These are phyloP conservation scores for Littorina saxatilis DNA, from an alignment of 1,140 invertebrate genomes.

Conservation along the genomic window DNA sequence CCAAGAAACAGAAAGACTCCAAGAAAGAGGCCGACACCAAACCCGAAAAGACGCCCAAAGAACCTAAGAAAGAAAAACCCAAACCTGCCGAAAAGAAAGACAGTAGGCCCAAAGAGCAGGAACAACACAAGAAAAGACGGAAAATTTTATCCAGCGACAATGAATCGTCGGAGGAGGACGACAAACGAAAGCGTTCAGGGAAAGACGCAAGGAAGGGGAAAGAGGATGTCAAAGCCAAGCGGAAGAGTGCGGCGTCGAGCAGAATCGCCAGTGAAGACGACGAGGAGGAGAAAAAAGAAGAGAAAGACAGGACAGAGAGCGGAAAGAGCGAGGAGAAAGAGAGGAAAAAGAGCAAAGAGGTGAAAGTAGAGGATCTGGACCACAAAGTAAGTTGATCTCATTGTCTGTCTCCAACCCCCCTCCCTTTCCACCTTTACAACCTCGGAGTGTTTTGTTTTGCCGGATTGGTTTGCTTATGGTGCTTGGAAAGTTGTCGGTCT, in stretches of 20 bases:
- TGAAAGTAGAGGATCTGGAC: background rate
- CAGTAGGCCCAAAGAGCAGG: background rate
- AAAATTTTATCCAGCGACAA: slow-evolving; percentile 33
- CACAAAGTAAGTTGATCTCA: slow-evolving; percentile 20
- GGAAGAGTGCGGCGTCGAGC: slow-evolving; percentile 20
- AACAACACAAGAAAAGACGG: slow-evolving; percentile 28
- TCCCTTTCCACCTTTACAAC: too few species aligned
- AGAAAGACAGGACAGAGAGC: slow-evolving; percentile 1
- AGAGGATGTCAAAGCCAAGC: slow-evolving; percentile 53
- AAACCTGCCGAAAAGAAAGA: slow-evolving; percentile 18
- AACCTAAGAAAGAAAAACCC: too few species aligned
- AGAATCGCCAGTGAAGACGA: slow-evolving; percentile 26
- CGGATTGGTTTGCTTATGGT: too few species aligned
- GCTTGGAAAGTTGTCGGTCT: too few species aligned
- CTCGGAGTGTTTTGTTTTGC: too few species aligned
- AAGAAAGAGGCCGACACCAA: slow-evolving; percentile 1
- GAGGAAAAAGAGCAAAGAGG: background rate
- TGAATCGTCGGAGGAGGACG: slow-evolving; percentile 38
- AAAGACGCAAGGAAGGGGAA: slow-evolving; percentile 63
- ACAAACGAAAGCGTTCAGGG: slow-evolving; percentile 34
- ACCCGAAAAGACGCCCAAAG: background rate
- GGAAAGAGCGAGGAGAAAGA: slow-evolving; percentile 27
- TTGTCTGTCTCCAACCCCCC: background rate
- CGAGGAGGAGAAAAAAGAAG: slow-evolving; percentile 16
- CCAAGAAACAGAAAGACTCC: background rate